A percentile compares a stretch with the other conserved stretches of the same genome.
Evolutionary conservation across 2,888 invertebrate species (phyloP).

Genomic region (Stomorhina lunata): DNA sequence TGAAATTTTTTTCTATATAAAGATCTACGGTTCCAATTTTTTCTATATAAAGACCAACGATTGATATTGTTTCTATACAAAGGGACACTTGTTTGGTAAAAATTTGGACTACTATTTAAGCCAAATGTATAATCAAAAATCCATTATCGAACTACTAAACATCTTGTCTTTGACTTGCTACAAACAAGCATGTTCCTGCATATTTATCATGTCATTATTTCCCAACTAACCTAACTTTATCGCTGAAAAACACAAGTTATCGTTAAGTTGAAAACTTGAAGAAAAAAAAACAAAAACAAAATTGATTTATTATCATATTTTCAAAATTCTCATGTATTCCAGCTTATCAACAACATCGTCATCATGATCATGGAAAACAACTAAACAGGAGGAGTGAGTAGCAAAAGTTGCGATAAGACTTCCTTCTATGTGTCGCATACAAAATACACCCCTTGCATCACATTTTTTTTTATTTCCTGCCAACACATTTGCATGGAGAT

Average conservation of each 20-base stretch:
- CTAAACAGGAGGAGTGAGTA: constrained; percentile 25
- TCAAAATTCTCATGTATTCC: constrained; percentile 25
- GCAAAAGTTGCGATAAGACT: constrained; percentile 32
- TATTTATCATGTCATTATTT: constrained; percentile 19
- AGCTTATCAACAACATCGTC: constrained; percentile 40
- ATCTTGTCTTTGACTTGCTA: neutral
- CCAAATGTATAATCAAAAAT: neutral
- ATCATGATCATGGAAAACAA: constrained; percentile 28
- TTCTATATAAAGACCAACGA: no score
- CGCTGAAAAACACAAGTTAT: constrained; percentile 7
- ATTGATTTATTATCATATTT: constrained; percentile 58
- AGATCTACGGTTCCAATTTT: no score
- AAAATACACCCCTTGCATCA: constrained; percentile 28
- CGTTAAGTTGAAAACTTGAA: constrained; percentile 17
- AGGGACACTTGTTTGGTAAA: neutral
- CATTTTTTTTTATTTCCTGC: neutral
- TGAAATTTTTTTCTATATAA: no score
- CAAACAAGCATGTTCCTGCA: neutral
- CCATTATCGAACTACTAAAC: neutral
- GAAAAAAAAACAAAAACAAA: constrained; percentile 4
- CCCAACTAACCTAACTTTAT: constrained; percentile 29
- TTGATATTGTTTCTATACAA: no score
- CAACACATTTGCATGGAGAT: constrained; percentile 34
- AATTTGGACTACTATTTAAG: neutral
- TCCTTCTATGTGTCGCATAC: constrained; percentile 11